phyloP scores from a whole-genome alignment of 1,140 invertebrate genomes.

The Lordiphosa collinella region DNA sequence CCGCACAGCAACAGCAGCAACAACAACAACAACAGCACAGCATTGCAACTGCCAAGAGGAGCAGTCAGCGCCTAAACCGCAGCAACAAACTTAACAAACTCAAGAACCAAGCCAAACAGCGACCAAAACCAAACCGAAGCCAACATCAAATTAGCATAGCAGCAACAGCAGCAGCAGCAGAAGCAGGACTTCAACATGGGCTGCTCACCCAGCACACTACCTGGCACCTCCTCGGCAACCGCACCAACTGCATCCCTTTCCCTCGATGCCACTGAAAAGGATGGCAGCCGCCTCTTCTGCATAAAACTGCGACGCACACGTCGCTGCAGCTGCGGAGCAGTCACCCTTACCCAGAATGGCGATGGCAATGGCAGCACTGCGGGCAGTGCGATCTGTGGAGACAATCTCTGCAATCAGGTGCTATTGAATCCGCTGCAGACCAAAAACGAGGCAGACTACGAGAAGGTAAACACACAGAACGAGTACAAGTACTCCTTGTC shows the following conservation, averaged over 20 bases:
- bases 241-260: conserved; percentile 39
- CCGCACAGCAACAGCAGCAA: conserved; percentile 18
- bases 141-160: conserved; percentile 56
- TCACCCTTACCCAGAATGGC: conserved; percentile 40
- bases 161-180: conserved; percentile 5
- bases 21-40: conserved; percentile 17
- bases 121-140: conserved; percentile 38
- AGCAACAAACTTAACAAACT: conserved; percentile 21
- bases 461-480: conserved; percentile 57
- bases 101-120: conserved; percentile 40
- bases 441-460: conserved; percentile 77
- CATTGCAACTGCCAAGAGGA: conserved; percentile 4
- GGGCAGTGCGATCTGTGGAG: conserved; percentile 50
- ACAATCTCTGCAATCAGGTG: conserved; percentile 74
- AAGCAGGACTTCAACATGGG: conserved; percentile 61
- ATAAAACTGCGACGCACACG: conserved; percentile 70
- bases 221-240: conserved; percentile 29
- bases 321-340: conserved; percentile 68
- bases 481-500: not conserved
- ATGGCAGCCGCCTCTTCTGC: conserved; percentile 70
- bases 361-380: conserved; percentile 64
- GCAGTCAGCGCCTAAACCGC: conserved; percentile 26
- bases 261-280: conserved; percentile 65
- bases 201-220: conserved; percentile 70
- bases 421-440: conserved; percentile 70